Percentiles rank a stretch among this genome's conserved stretches.
These are phyloP conservation scores for Gila robusta DNA, from an alignment of 2,797 vertebrate genomes.

Conservation along the genomic window DNA sequence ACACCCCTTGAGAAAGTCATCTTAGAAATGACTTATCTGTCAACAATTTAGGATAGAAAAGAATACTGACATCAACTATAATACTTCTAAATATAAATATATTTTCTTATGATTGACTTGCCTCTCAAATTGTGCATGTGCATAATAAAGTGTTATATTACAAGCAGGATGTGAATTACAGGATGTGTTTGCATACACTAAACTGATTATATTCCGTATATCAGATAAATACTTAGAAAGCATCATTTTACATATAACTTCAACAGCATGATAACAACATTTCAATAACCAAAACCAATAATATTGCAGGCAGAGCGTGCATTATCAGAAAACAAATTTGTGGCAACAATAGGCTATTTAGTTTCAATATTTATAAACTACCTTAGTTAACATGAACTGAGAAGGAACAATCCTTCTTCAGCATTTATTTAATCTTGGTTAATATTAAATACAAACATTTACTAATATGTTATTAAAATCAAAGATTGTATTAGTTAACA, in stretches of 20 bases:
- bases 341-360: not conserved
- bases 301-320: not conserved
- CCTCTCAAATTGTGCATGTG: not conserved
- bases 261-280: not conserved
- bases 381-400: too few relatives aligned
- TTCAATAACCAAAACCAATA: not conserved
- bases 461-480: too few relatives aligned
- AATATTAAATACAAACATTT: too few relatives aligned
- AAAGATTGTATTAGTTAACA: too few relatives aligned
- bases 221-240: not conserved
- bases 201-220: not conserved
- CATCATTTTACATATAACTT: not conserved
- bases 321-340: not conserved
- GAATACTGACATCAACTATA: too few relatives aligned
- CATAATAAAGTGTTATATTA: not conserved
- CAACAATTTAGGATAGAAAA: not conserved
- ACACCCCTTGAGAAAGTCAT: not conserved
- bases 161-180: not conserved
- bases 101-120: not conserved
- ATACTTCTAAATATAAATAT: not conserved
- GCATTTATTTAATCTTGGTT: too few relatives aligned
- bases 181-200: not conserved
- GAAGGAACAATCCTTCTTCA: too few relatives aligned
- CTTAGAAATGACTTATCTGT: not conserved
- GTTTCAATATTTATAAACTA: not conserved